These are phyloP conservation scores for Sminthopsis crassicaudata DNA, from an alignment of 2,113 vertebrate genomes.

Conservation along the genomic window DNA sequence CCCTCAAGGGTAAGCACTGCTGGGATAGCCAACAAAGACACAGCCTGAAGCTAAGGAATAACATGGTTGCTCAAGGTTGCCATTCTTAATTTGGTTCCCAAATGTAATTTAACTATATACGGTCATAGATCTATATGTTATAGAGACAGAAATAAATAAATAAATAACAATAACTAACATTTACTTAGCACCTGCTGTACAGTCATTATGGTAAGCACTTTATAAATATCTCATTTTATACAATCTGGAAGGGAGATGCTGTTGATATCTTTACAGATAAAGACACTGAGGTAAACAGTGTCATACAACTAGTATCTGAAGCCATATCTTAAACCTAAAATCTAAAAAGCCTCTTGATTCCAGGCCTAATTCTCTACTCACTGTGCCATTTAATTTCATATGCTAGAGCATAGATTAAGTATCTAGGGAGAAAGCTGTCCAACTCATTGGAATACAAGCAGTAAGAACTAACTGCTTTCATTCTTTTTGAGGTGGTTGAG, in stretches of 20 bases:
- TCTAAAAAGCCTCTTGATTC: neutral
- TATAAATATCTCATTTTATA: neutral
- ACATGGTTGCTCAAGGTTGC: neutral
- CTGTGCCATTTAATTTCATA: neutral
- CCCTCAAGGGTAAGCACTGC: neutral
- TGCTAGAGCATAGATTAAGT: neutral
- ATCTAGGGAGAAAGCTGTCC: too few relatives aligned
- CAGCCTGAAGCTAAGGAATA: neutral
- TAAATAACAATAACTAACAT: neutral
- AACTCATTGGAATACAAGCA: neutral
- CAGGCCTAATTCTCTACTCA: neutral
- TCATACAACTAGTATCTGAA: neutral
- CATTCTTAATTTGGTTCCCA: neutral
- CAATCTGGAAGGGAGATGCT: neutral
- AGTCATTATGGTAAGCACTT: neutral
- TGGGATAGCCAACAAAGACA: neutral
- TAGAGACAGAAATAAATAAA: neutral
- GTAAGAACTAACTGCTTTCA: neutral
- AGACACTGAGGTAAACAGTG: neutral
- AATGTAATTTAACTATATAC: neutral
- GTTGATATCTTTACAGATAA: neutral
- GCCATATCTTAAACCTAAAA: neutral
- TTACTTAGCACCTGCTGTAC: too few relatives aligned
- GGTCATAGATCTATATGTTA: neutral
- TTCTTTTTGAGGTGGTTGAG: neutral